Evolutionary conservation across 2,888 invertebrate genomes (phyloP), one percentile per base, ranked within the genome.

Genomic region (Amblyjoppa proteus): DNA sequence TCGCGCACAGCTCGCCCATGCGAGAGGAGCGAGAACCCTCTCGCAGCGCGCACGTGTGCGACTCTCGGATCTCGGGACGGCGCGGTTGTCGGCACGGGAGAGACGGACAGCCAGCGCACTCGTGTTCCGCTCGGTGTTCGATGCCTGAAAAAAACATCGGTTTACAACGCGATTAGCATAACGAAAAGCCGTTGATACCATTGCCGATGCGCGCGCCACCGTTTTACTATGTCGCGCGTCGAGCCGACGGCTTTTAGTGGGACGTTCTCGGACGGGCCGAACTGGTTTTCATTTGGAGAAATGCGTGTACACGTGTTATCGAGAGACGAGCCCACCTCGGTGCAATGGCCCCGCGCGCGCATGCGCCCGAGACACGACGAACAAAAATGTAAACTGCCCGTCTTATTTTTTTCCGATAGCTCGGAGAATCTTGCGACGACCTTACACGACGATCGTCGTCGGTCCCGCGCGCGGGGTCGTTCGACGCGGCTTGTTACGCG

Each of bases 201-300:
- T 83, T 86, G 7, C 34, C 61, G 61, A 64, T 64, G 13, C 61
- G 0, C 61, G 0, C n/a, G 61, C 61, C 61, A n/a, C 61, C 61
- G 61, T 34, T n/a, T 31, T 64, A 64, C 61, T 6, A 64, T 64
- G 61, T 64, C 7, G 61, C 61, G 34, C 31, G n/a, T 64, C 31
- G 61, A n/a, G 31, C 34, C 61, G 61, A 34, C 13, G 61, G 61
- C 13, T 3, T 13, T 16, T 13, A 31, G 31, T 64, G 31, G 61
- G 34, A 7, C 45, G 3, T 16, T 13, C 45, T 13, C 45, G 45
- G 5, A 3, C 13, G 45, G 34, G 31, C 34, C n/a, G 31, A 84
- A 84, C 84, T 84, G 84, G 84, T 84, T 84, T 81, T 78, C 84
- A 81, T 81, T 84, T 84, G 78, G 74, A 81, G 81, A 78, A 84